Conservation (phyloP, 1,140 invertebrate genomes). For the Neocloeon triangulifer region DNA sequence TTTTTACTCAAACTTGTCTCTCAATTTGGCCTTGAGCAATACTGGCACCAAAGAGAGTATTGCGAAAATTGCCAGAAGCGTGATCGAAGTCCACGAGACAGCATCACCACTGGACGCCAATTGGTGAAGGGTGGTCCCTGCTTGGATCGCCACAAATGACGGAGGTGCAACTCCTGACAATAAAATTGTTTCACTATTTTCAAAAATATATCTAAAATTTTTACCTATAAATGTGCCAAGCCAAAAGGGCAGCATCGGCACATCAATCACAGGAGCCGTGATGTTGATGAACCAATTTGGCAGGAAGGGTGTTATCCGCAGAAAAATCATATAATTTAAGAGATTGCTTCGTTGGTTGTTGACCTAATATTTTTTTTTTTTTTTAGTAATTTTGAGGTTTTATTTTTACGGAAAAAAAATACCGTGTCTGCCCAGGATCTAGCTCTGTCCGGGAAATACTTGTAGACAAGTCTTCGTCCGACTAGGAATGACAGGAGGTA, state of each 20-base stretch:
- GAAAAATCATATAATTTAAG: slow-evolving; percentile 91
- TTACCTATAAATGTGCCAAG: slow-evolving; percentile 68
- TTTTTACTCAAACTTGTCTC: slow-evolving; percentile 50
- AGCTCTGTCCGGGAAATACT: slow-evolving; percentile 76
- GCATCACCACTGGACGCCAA: slow-evolving; percentile 75
- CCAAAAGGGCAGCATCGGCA: slow-evolving; percentile 79
- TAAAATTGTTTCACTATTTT: background rate
- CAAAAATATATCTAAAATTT: slow-evolving; percentile 9
- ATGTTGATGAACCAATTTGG: slow-evolving; percentile 99
- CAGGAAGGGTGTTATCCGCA: slow-evolving; percentile 89
- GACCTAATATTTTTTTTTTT: slow-evolving; percentile 24
- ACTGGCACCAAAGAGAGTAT: slow-evolving; percentile 75
- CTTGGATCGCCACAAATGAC: slow-evolving; percentile 92
- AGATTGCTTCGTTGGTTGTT: slow-evolving; percentile 69
- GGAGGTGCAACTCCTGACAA: slow-evolving; percentile 83
- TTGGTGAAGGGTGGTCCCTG: slow-evolving; percentile 84
- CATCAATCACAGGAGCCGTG: slow-evolving; percentile 85
- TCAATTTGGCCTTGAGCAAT: slow-evolving; percentile 63
- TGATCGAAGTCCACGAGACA: slow-evolving; percentile 71
- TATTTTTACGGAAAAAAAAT: no score
- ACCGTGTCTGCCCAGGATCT: slow-evolving; percentile 67
- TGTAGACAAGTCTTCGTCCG: slow-evolving; percentile 60
- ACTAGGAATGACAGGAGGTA: slow-evolving; percentile 80
- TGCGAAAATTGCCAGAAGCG: slow-evolving; percentile 51
- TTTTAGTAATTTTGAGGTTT: no score